These are phyloP conservation scores for Atta texana DNA, from an alignment of 1,140 invertebrate genomes.

Conservation along the genomic window DNA sequence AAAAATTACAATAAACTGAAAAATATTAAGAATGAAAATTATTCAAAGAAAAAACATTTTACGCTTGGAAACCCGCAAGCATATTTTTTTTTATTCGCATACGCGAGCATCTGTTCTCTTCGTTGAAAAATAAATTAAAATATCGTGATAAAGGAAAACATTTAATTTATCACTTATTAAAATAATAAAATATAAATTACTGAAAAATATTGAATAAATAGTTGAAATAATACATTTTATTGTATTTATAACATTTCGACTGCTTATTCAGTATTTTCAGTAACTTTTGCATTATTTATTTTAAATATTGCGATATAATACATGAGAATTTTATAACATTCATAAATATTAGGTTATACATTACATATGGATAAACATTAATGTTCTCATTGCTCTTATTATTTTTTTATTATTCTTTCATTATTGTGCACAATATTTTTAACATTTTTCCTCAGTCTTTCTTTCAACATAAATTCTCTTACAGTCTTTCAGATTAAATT, in stretches of 20 bases:
- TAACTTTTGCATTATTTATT: background rate
- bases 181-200: background rate
- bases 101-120: background rate
- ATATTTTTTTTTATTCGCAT: background rate
- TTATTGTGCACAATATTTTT: background rate
- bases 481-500: background rate
- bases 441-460: background rate
- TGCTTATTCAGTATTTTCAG: background rate
- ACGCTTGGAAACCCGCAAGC: background rate
- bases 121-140: background rate
- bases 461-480: background rate
- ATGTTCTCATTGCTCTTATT: background rate
- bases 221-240: background rate
- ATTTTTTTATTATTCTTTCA: background rate
- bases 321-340: background rate
- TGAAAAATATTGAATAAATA: background rate
- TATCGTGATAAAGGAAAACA: background rate
- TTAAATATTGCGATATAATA: background rate
- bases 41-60: background rate
- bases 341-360: background rate
- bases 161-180: background rate
- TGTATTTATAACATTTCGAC: background rate
- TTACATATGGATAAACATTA: background rate
- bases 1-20: background rate
- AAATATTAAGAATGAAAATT: slow-evolving; percentile 17